These are phyloP conservation scores for Allacma fusca DNA, from an alignment of 2,888 invertebrate species.

Conservation along the genomic window DNA sequence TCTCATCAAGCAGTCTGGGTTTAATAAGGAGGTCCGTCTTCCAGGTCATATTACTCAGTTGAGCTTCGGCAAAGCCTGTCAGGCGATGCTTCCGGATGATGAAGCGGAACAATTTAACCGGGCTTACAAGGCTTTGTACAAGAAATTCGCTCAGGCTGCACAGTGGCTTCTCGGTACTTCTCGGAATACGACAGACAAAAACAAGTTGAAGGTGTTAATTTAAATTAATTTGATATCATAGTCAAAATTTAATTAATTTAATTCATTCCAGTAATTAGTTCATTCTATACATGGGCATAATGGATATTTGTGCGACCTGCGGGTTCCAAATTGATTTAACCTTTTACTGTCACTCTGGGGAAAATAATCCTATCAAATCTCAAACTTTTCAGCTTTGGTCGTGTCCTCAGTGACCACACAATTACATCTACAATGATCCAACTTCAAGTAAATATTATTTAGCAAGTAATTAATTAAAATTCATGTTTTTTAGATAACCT, in stretches of 20 bases:
- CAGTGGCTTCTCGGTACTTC: conserved; percentile 55
- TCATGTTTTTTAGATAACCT: conserved; percentile 54
- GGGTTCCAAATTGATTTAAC: no score
- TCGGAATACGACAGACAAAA: conserved; percentile 39
- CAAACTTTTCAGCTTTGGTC: no score
- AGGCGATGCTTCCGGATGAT: conserved; percentile 37
- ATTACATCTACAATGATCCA: not conserved
- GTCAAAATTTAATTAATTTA: no score
- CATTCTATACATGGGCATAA: no score
- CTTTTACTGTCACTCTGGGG: no score
- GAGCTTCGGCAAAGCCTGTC: conserved; percentile 52
- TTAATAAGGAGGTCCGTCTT: conserved; percentile 27
- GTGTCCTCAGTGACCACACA: no score
- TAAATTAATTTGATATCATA: no score
- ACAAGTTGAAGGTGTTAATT: conserved; percentile 19
- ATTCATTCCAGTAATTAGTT: no score
- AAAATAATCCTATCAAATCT: no score
- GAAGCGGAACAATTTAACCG: conserved; percentile 45
- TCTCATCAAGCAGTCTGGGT: conserved; percentile 52
- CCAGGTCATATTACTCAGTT: conserved; percentile 46
- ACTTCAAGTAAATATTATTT: not conserved
- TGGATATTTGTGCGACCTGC: no score
- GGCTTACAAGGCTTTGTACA: conserved; percentile 52
- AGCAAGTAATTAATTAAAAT: not conserved
- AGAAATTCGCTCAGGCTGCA: conserved; percentile 51